Base-by-base conservation (phyloP, 2,113 vertebrate genomes). In the Brachirus orientalis region DNA sequence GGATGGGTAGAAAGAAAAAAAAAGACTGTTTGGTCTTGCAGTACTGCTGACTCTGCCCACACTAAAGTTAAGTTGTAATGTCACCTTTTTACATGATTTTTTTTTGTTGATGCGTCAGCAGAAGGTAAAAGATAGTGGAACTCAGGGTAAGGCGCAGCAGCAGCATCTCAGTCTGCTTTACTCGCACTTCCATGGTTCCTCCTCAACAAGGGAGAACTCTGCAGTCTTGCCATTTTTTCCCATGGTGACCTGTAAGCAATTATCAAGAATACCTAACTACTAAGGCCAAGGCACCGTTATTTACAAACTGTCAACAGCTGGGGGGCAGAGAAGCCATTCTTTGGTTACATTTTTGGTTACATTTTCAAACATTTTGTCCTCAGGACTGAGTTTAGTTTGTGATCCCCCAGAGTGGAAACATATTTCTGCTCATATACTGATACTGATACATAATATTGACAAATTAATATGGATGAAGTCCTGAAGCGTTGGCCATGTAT, bases 171-270 rank as follows among this genome's bases (percentile, higher is more conserved):
- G 82, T 77, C 83, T 94, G 88, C 92, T 94, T 90, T 95, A 96
- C 77, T 94, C 94, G 87, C 79, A 92, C 93, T 95, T 98, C 97
- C 95, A 96, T 71, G 95, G 94, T 90, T 95, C 95, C 81, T 98
- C 96, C 86, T 98, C 96, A 84, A 94, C 94, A 93, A 94, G 92
- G 84, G 87, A 92, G 94, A 94, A 95, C 72, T 95, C 95, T 63
- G 95, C 90, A 64, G 96, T 93, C 91, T 95, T 96, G 88, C 96
- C 96, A 76, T 95, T 98, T 92, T 94, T 94, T 93, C 95, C 95
- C 94, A 95, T 90, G 92, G 94, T 95, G 72, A 97, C 96, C 97
- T 98, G 95, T 83, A 99, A 98, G 94, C 91, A 96, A 94, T 97
- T 93, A 94, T 84, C 91, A 93, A 94, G 89, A 93, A 94, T 83